Conservation (phyloP, 2,888 invertebrate species). For the Coenonympha arcania region DNA sequence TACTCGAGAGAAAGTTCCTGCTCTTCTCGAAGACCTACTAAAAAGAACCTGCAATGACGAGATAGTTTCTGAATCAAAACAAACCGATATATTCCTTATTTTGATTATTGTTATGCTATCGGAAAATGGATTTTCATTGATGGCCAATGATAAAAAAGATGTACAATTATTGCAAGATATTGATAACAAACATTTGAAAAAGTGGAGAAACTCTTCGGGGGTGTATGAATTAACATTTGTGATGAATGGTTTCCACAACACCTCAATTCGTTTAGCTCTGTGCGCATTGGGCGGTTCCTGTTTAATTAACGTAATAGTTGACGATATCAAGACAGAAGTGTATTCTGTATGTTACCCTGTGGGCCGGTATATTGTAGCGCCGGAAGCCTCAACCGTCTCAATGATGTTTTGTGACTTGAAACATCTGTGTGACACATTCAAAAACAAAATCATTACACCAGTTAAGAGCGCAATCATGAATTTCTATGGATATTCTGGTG, state of each 20-base stretch:
- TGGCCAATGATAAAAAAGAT: slow-evolving; percentile 34
- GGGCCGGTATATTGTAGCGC: slow-evolving; percentile 55
- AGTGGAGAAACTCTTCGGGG: slow-evolving; percentile 44
- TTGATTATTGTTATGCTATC: slow-evolving; percentile 51
- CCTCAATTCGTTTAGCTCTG: slow-evolving; percentile 49
- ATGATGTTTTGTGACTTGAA: slow-evolving; percentile 60
- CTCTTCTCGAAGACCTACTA: slow-evolving; percentile 43
- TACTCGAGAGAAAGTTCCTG: slow-evolving; percentile 46
- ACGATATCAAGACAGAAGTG: slow-evolving; percentile 49
- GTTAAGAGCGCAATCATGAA: slow-evolving; percentile 71
- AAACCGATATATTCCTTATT: slow-evolving; percentile 56
- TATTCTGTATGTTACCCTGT: slow-evolving; percentile 59
- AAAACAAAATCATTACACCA: slow-evolving; percentile 70
- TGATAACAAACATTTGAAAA: slow-evolving; percentile 35
- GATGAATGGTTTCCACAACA: slow-evolving; percentile 43
- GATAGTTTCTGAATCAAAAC: slow-evolving; percentile 41
- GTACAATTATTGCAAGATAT: slow-evolving; percentile 33
- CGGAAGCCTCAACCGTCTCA: slow-evolving; percentile 49
- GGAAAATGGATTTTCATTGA: slow-evolving; percentile 55
- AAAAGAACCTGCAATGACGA: slow-evolving; percentile 37
- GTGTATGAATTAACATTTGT: slow-evolving; percentile 46
- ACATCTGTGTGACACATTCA: slow-evolving; percentile 65
- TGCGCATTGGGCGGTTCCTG: slow-evolving; percentile 51
- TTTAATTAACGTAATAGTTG: slow-evolving; percentile 51
- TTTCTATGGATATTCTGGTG: slow-evolving; percentile 60